A percentile compares a stretch with the other conserved stretches of the same genome.
Conservation (phyloP, 1,140 invertebrate species). For the Zophobas atratus region DNA sequence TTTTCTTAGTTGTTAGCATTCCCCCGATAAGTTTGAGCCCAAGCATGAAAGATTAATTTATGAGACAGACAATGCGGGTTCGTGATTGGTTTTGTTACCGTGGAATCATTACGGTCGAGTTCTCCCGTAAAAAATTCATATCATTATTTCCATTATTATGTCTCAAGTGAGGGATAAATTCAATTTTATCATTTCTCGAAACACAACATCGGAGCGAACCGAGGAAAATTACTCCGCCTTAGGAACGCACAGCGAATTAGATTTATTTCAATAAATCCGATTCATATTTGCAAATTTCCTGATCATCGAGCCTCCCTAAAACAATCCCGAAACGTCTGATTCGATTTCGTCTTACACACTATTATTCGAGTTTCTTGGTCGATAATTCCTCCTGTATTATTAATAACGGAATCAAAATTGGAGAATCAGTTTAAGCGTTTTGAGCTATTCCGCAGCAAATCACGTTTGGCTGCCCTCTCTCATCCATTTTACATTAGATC, state of each 20-base stretch:
- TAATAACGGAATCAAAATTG: slow-evolving; percentile 4
- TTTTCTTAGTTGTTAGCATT: too few relatives aligned
- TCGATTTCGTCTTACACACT: background rate
- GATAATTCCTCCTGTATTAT: background rate
- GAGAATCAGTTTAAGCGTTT: background rate
- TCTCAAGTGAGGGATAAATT: background rate
- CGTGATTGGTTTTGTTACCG: background rate
- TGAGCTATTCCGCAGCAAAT: slow-evolving; percentile 19
- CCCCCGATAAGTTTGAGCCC: too few relatives aligned
- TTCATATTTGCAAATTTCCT: background rate
- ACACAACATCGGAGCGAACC: background rate
- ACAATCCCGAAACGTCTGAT: background rate
- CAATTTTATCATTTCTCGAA: background rate
- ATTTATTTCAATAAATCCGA: background rate
- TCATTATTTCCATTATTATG: background rate
- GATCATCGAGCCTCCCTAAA: background rate
- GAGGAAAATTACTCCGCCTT: background rate
- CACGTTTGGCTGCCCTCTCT: slow-evolving; percentile 16
- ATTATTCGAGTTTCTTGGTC: background rate
- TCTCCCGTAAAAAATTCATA: background rate
- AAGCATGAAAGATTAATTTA: background rate
- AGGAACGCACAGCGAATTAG: background rate
- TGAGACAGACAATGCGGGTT: background rate
- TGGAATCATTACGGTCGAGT: background rate
- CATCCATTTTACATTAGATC: slow-evolving; percentile 35